Evolutionary conservation across 1,140 invertebrate genomes (phyloP).

Genomic region (Reticulitermes speratus): DNA sequence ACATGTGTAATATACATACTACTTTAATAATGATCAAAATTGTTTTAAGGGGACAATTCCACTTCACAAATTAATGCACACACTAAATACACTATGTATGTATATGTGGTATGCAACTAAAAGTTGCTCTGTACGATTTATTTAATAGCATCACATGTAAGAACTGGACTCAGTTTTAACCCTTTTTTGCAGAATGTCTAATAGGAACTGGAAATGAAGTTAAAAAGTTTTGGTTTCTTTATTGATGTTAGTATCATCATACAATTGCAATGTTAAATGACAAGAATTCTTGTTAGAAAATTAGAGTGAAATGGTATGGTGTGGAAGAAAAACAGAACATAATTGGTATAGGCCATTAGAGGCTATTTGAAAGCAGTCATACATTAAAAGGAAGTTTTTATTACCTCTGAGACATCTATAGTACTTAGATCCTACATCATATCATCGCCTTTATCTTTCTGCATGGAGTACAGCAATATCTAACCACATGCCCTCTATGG

Average conservation of each 20-base stretch:
- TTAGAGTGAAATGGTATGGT: background rate
- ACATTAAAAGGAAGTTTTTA: too few species aligned
- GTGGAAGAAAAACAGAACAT: background rate
- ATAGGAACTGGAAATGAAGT: background rate
- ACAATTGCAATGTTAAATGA: background rate
- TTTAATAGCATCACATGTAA: background rate
- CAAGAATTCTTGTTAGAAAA: background rate
- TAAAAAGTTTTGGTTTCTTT: background rate
- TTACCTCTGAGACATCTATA: too few species aligned
- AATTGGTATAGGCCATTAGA: background rate
- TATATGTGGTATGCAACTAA: background rate
- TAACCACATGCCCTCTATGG: too few species aligned
- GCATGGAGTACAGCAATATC: too few species aligned
- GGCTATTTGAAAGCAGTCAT: too few species aligned
- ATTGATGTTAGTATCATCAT: background rate
- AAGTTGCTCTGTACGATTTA: background rate
- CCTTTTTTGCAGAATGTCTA: background rate
- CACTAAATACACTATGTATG: background rate
- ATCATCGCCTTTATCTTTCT: too few species aligned
- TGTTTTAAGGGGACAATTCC: background rate
- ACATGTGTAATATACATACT: background rate
- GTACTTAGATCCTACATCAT: too few species aligned
- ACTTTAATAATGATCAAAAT: background rate
- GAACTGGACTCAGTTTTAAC: background rate
- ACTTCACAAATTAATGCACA: background rate